Evolutionary conservation across 2,797 vertebrate species (phyloP).

Genomic region (Trachurus trachurus): DNA sequence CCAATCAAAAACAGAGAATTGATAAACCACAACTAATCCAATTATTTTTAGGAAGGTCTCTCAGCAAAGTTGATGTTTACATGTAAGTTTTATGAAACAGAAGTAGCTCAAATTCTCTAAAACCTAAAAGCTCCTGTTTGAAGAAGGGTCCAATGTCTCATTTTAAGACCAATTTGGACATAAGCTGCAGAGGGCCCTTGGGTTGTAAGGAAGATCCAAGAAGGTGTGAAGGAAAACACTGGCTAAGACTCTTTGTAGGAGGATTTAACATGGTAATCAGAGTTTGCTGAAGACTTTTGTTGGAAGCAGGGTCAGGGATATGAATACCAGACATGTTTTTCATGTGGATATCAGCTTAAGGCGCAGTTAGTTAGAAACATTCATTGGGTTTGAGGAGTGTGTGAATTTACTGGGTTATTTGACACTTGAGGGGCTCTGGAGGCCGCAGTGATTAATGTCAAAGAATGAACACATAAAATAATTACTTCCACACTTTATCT

Average conservation of each 20-base stretch:
- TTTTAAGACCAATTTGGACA: background rate
- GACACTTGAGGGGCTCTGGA: too few species aligned
- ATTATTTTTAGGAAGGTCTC: background rate
- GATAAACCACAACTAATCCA: background rate
- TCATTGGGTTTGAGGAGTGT: too few species aligned
- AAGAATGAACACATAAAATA: too few species aligned
- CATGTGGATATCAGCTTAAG: too few species aligned
- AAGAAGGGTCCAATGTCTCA: background rate
- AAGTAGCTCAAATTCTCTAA: background rate
- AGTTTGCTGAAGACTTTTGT: background rate
- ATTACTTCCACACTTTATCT: too few species aligned
- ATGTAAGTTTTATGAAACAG: background rate
- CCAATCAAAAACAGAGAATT: constrained; percentile 14
- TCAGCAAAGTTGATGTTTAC: background rate
- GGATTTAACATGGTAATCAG: background rate
- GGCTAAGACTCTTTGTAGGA: background rate
- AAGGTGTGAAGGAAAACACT: background rate
- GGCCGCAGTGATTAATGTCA: too few species aligned
- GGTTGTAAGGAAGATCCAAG: background rate
- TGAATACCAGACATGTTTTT: background rate
- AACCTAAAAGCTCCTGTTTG: background rate
- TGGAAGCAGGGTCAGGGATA: background rate
- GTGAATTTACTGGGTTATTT: too few species aligned
- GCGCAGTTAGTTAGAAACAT: too few species aligned
- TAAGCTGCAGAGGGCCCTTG: background rate